A percentile compares a stretch with the other conserved stretches of the same genome.
These are phyloP conservation scores for Odontesthes bonariensis DNA, from an alignment of 2,113 vertebrate genomes.

Conservation along the genomic window DNA sequence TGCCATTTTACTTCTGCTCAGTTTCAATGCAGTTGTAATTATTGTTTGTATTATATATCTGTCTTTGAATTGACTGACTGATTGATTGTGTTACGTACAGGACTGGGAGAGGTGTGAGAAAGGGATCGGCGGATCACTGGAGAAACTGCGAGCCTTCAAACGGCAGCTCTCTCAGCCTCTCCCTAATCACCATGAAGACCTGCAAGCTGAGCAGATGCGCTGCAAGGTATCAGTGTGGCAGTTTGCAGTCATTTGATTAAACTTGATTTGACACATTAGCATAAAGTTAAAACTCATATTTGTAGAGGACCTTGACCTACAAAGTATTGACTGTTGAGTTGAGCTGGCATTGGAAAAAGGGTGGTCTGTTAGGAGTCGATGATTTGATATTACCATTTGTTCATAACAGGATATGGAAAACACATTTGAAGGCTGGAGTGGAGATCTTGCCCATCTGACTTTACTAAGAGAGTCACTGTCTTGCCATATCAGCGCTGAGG, in stretches of 20 bases:
- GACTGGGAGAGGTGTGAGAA: constrained; percentile 96
- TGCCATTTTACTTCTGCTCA: background rate
- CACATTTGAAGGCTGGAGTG: constrained; percentile 90
- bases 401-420: constrained; percentile 89
- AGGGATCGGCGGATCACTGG: constrained; percentile 90
- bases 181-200: constrained; percentile 92
- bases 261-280: too few species aligned
- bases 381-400: background rate
- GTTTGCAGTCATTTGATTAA: background rate
- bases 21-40: background rate
- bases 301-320: background rate
- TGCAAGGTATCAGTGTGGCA: constrained; percentile 85
- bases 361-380: background rate
- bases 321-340: background rate
- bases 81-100: constrained; percentile 70
- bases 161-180: constrained; percentile 90
- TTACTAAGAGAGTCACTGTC: constrained; percentile 87
- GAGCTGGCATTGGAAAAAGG: background rate
- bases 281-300: background rate
- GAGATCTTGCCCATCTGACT: constrained; percentile 88
- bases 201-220: constrained; percentile 91
- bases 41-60: constrained; percentile 1
- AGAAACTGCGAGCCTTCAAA: constrained; percentile 92
- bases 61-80: background rate
- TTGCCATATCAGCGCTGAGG: constrained; percentile 87